Evolutionary conservation across 1,140 invertebrate species (phyloP).

Genomic region (Drosophila biarmipes): DNA sequence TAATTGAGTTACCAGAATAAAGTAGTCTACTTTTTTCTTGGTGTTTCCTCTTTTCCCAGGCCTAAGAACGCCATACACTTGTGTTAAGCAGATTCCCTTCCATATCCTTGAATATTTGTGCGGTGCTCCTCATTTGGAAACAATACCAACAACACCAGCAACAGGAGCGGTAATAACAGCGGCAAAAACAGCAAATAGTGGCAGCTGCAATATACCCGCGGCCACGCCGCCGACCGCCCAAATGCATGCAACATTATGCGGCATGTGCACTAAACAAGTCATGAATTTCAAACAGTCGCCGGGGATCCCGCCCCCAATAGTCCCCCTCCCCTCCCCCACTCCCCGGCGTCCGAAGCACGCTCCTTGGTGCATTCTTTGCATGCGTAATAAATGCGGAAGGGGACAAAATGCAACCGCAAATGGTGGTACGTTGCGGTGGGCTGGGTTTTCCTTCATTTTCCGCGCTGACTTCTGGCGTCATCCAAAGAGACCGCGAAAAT

Average conservation of each 20-base stretch:
- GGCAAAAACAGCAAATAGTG: slow-evolving; percentile 40
- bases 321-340: neutral
- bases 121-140: slow-evolving; percentile 65
- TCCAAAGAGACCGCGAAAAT: slow-evolving; percentile 36
- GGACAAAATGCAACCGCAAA: slow-evolving; percentile 41
- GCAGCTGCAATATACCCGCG: slow-evolving; percentile 65
- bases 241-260: slow-evolving; percentile 81
- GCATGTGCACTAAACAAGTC: slow-evolving; percentile 81
- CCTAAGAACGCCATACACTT: neutral
- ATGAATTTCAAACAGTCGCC: slow-evolving; percentile 78
- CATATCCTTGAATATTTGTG: slow-evolving; percentile 59
- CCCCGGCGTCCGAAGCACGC: slow-evolving; percentile 7
- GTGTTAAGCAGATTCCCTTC: slow-evolving; percentile 4
- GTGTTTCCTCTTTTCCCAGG: neutral
- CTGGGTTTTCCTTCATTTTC: slow-evolving; percentile 24
- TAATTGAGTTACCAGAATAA: too few relatives aligned
- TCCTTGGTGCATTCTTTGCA: slow-evolving; percentile 67
- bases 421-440: slow-evolving; percentile 7
- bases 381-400: slow-evolving; percentile 69
- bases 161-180: slow-evolving; percentile 27
- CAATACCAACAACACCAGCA: slow-evolving; percentile 44
- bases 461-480: slow-evolving; percentile 35
- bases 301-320: slow-evolving; percentile 10
- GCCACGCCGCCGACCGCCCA: slow-evolving; percentile 27
- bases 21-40: too few relatives aligned